Evolutionary conservation across 1,140 invertebrate genomes (phyloP).

Genomic region (Drosophila obscura): DNA sequence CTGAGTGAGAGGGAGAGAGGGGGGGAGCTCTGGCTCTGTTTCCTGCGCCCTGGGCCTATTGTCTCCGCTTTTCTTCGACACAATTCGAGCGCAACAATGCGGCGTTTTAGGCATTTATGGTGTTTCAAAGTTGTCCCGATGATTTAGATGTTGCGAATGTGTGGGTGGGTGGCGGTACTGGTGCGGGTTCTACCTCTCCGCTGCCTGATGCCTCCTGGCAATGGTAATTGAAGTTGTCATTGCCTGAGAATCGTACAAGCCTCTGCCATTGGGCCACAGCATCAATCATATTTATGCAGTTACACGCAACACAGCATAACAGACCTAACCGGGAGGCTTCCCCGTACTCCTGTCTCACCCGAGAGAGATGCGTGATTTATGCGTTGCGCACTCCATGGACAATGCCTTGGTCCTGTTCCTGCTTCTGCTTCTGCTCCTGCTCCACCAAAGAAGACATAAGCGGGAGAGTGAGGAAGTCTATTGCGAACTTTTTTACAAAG

Average conservation of each 20-base stretch:
- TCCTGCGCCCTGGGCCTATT: constrained; percentile 33
- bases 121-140: constrained; percentile 41
- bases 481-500: constrained; percentile 30
- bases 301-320: constrained; percentile 42
- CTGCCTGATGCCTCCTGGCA: constrained; percentile 1
- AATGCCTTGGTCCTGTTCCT: background rate
- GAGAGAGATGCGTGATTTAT: constrained; percentile 31
- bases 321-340: too few relatives aligned
- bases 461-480: constrained; percentile 10
- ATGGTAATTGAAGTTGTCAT: constrained; percentile 62
- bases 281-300: constrained; percentile 75
- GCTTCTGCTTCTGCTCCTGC: too few relatives aligned
- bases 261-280: constrained; percentile 25
- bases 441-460: too few relatives aligned
- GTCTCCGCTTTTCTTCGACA: constrained; percentile 52
- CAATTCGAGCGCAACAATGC: constrained; percentile 63
- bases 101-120: constrained; percentile 55
- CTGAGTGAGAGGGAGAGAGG: background rate
- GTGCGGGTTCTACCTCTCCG: background rate
- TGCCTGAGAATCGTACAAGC: constrained; percentile 25
- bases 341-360: constrained; percentile 14
- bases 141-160: constrained; percentile 35
- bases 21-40: too few relatives aligned
- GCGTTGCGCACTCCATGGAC: constrained; percentile 16
- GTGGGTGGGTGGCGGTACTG: too few relatives aligned